phyloP scores from a whole-genome alignment of 2,113 vertebrate genomes.

The Sakesphorus luctuosus region DNA sequence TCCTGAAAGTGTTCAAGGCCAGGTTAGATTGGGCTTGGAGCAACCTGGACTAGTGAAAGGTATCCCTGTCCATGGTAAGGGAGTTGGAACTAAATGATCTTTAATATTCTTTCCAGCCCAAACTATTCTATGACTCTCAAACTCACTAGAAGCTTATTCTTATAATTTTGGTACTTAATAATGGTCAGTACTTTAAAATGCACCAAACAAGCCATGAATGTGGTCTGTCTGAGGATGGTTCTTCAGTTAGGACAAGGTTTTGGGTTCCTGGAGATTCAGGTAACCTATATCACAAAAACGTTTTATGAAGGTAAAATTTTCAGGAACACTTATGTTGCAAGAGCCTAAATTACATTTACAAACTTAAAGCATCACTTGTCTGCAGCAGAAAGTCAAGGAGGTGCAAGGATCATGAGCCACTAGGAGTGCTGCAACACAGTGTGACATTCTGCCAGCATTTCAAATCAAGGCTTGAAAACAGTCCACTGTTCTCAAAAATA shows the following conservation, averaged over 20 bases:
- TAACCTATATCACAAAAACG: background rate
- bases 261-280: background rate
- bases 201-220: fast-evolving
- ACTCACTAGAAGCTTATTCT: background rate
- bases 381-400: background rate
- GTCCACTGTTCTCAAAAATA: background rate
- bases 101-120: background rate
- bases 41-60: fast-evolving
- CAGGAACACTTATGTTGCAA: background rate
- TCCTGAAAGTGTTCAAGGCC: background rate
- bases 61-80: background rate
- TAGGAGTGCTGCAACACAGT: background rate
- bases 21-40: background rate
- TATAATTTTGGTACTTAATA: background rate
- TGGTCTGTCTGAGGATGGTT: background rate
- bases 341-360: background rate
- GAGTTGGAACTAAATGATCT: background rate
- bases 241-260: background rate
- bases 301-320: background rate
- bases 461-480: background rate
- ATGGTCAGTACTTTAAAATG: background rate
- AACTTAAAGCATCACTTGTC: background rate
- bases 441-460: background rate
- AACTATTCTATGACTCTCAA: background rate
- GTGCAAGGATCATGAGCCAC: background rate